Percentiles rank a stretch among this genome's conserved stretches.
These are phyloP conservation scores for Pangasius sanitwongsei DNA, from an alignment of 2,797 vertebrate genomes.

Conservation along the genomic window DNA sequence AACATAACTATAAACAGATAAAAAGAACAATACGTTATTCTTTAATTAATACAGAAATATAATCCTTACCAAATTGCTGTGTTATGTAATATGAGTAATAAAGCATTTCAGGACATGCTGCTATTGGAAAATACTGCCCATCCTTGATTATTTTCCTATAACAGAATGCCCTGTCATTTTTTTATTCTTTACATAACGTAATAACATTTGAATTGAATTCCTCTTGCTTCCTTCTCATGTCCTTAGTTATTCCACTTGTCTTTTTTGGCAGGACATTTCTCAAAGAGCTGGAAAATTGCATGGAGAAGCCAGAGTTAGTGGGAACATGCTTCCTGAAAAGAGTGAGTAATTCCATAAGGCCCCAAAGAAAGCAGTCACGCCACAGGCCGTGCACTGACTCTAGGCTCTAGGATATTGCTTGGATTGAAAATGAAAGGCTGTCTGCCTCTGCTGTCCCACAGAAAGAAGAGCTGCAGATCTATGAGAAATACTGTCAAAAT, in stretches of 20 bases:
- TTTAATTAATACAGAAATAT: background rate
- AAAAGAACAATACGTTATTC: background rate
- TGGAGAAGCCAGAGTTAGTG: constrained; percentile 88
- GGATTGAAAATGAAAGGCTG: constrained; percentile 38
- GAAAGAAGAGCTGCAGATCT: constrained; percentile 97
- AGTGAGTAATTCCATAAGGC: constrained; percentile 73
- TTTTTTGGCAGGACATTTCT: constrained; percentile 83
- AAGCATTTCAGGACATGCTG: background rate
- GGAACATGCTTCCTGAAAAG: constrained; percentile 92
- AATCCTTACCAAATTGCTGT: background rate
- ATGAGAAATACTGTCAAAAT: constrained; percentile 96
- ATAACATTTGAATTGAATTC: background rate
- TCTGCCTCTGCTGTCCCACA: constrained; percentile 64
- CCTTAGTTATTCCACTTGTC: constrained; percentile 31
- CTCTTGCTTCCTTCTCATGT: background rate
- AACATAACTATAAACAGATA: background rate
- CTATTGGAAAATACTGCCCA: background rate
- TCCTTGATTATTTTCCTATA: background rate
- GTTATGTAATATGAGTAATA: background rate
- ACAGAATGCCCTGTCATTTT: background rate
- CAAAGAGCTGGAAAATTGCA: constrained; percentile 89
- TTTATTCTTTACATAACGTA: background rate
- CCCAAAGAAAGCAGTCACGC: background rate
- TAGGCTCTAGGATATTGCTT: constrained; percentile 23
- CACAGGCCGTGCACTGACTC: constrained; percentile 19